A percentile compares a stretch with the other conserved stretches of the same genome.
These are phyloP conservation scores for Sterrhoptilus dennistouni DNA, from an alignment of 2,113 vertebrate genomes.

Conservation along the genomic window DNA sequence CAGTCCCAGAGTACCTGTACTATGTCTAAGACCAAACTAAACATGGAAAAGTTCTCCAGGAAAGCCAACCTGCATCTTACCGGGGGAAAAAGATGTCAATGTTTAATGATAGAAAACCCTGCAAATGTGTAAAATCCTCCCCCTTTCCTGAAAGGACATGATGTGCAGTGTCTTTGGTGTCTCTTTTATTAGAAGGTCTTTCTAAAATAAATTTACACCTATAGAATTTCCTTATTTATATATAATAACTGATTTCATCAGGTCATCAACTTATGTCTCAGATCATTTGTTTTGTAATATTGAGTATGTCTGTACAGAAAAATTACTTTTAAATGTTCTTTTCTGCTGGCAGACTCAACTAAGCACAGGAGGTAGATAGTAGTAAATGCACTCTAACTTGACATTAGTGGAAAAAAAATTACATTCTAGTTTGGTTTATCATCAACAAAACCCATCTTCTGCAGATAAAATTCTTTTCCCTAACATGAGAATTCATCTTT, in stretches of 20 bases:
- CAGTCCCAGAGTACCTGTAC: background rate
- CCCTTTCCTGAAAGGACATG: background rate
- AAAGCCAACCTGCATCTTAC: background rate
- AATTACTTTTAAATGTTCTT: background rate
- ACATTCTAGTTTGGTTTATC: background rate
- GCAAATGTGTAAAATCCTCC: background rate
- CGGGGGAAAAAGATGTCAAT: background rate
- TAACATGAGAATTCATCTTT: background rate
- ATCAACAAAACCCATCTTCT: background rate
- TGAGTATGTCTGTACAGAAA: background rate
- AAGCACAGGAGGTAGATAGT: background rate
- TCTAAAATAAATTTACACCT: background rate
- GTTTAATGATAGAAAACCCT: background rate
- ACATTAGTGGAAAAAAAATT: background rate
- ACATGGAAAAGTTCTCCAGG: background rate
- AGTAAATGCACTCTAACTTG: background rate
- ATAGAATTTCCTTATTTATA: background rate
- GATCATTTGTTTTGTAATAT: background rate
- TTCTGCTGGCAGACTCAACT: background rate
- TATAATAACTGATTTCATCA: background rate
- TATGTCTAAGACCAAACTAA: background rate
- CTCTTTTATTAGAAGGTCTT: background rate
- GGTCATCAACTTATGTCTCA: background rate
- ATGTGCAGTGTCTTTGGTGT: accelerated
- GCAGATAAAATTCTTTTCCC: background rate